Evolutionary conservation across 2,797 vertebrate genomes (phyloP).

Genomic region (Salmo trutta): DNA sequence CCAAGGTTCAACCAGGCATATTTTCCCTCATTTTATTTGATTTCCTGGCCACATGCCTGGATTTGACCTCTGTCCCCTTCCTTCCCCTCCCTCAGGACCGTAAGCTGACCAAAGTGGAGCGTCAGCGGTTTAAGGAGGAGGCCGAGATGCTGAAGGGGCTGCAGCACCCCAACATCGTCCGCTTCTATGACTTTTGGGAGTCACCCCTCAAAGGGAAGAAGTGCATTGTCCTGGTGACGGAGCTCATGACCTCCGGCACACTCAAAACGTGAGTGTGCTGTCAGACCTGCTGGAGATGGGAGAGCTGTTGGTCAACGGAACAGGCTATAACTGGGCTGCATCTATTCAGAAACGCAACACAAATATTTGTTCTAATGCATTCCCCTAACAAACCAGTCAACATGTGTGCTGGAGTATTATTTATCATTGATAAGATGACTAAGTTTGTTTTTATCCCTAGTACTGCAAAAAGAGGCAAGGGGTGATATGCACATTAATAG

Average conservation of each 20-base stretch:
- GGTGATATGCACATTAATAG: not conserved
- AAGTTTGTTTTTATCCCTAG: not conserved
- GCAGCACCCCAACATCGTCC: constrained; percentile 97
- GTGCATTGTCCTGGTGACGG: constrained; percentile 95
- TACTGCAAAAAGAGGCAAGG: not conserved
- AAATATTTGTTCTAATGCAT: not conserved
- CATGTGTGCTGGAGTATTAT: not conserved
- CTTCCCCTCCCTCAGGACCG: constrained; percentile 80
- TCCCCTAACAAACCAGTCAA: not conserved
- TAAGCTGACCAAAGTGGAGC: constrained; percentile 93
- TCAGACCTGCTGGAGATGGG: not conserved
- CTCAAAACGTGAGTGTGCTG: constrained; percentile 90
- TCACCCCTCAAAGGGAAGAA: constrained; percentile 92
- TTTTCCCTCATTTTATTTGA: not conserved
- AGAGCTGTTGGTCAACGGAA: not conserved
- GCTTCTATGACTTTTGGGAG: constrained; percentile 99
- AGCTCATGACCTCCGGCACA: constrained; percentile 98
- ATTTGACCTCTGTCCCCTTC: not conserved
- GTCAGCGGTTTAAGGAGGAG: constrained; percentile 97
- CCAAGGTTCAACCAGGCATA: not conserved
- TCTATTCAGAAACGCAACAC: not conserved
- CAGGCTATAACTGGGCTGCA: not conserved
- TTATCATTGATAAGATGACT: not conserved
- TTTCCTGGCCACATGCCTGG: not conserved
- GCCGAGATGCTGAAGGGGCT: constrained; percentile 98